Percentiles rank a stretch among this genome's conserved stretches.
phyloP scores from a whole-genome alignment of 2,888 invertebrate species.

The Ernsta delagoae region DNA sequence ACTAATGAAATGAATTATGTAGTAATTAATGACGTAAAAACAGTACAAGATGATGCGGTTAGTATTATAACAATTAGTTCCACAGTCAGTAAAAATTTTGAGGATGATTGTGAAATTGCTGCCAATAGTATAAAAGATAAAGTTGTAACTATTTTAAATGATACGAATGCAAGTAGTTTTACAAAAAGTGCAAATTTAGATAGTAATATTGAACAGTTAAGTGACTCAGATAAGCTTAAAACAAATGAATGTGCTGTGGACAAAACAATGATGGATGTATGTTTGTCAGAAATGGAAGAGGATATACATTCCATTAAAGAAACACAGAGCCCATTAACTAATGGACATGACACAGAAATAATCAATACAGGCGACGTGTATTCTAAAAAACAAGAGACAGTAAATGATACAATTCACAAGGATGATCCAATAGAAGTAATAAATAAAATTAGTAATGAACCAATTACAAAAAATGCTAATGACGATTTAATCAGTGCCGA shows the following conservation, averaged over 20 bases:
- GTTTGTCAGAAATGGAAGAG: neutral
- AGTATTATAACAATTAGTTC: constrained; percentile 14
- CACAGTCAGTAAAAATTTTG: constrained; percentile 2
- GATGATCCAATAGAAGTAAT: neutral
- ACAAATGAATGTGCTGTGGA: neutral
- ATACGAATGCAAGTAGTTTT: neutral
- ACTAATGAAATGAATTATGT: constrained; percentile 6
- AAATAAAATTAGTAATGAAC: neutral
- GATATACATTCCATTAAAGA: neutral
- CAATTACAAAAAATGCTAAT: neutral
- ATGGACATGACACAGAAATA: neutral
- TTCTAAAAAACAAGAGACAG: neutral
- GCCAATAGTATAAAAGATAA: neutral
- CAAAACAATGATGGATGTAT: constrained; percentile 1
- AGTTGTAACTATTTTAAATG: neutral
- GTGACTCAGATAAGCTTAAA: constrained; percentile 2
- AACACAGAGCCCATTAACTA: neutral
- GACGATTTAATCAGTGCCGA: constrained; percentile 7
- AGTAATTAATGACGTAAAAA: constrained; percentile 1
- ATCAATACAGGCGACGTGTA: neutral
- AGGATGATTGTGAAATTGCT: constrained; percentile 2
- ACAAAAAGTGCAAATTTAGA: constrained; percentile 4
- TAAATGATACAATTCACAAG: neutral
- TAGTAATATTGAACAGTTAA: neutral
- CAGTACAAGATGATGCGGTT: constrained; percentile 13